These are phyloP conservation scores for Ceriagrion tenellum DNA, from an alignment of 2,888 invertebrate species.

Conservation along the genomic window DNA sequence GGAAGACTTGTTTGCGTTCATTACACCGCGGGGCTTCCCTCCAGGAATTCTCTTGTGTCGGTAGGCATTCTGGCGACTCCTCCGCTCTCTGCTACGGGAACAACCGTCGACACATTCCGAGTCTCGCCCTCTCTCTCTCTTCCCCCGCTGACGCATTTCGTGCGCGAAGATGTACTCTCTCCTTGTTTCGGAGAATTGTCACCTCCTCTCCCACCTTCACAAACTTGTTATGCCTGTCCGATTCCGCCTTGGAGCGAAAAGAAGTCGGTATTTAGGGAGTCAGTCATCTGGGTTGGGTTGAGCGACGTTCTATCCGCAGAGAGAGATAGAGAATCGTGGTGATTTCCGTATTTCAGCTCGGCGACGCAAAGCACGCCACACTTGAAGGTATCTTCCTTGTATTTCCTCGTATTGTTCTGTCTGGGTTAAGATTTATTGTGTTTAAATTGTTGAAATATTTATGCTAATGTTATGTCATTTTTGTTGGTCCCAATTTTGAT, in stretches of 20 bases:
- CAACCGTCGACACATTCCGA: neutral
- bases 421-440: too few relatives aligned
- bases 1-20: conserved; percentile 38
- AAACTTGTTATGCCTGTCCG: neutral
- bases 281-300: neutral
- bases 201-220: neutral
- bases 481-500: too few relatives aligned
- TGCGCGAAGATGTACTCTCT: neutral
- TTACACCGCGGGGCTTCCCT: conserved; percentile 26
- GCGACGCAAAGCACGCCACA: neutral
- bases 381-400: too few relatives aligned
- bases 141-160: conserved; percentile 14
- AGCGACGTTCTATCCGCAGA: neutral
- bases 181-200: neutral
- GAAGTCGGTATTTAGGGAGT: neutral
- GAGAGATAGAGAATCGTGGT: neutral
- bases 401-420: too few relatives aligned
- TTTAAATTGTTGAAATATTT: too few relatives aligned
- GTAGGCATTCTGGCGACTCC: conserved; percentile 14
- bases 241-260: neutral
- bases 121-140: neutral
- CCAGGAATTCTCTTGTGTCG: conserved; percentile 32
- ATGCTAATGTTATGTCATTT: too few relatives aligned
- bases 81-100: neutral
- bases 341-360: neutral